A percentile compares a stretch with the other conserved stretches of the same genome.
Conservation (phyloP, 2,888 invertebrate species). For the Dryadula phaetusa region DNA sequence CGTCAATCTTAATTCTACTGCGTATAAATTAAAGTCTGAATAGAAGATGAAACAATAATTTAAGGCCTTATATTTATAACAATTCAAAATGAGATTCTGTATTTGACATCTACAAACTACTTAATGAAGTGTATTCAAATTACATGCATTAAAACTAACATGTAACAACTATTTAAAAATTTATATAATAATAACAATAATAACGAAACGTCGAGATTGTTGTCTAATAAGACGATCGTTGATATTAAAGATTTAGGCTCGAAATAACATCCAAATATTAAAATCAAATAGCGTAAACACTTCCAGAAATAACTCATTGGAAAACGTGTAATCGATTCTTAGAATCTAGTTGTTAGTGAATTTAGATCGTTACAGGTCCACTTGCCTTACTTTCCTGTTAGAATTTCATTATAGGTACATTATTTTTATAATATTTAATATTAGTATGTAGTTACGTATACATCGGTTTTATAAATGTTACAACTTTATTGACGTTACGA, state of each 20-base stretch:
- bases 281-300: background rate
- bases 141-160: no score
- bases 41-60: slow-evolving; percentile 12
- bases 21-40: slow-evolving; percentile 6
- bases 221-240: background rate
- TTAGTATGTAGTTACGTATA: slow-evolving; percentile 33
- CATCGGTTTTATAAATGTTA: slow-evolving; percentile 38
- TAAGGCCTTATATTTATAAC: slow-evolving; percentile 11
- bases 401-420: slow-evolving; percentile 32
- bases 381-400: slow-evolving; percentile 71
- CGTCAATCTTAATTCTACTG: background rate
- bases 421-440: slow-evolving; percentile 41
- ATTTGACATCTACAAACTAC: background rate
- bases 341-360: slow-evolving; percentile 20
- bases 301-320: background rate
- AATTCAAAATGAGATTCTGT: background rate
- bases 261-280: background rate
- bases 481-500: slow-evolving; percentile 35
- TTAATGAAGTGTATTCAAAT: background rate
- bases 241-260: background rate
- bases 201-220: no score
- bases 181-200: no score
- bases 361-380: slow-evolving; percentile 62
- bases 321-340: background rate
- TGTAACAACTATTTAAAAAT: no score